Conservation (phyloP, 64 coral and sea anemone genomes). For the Acropora tenuis region DNA sequence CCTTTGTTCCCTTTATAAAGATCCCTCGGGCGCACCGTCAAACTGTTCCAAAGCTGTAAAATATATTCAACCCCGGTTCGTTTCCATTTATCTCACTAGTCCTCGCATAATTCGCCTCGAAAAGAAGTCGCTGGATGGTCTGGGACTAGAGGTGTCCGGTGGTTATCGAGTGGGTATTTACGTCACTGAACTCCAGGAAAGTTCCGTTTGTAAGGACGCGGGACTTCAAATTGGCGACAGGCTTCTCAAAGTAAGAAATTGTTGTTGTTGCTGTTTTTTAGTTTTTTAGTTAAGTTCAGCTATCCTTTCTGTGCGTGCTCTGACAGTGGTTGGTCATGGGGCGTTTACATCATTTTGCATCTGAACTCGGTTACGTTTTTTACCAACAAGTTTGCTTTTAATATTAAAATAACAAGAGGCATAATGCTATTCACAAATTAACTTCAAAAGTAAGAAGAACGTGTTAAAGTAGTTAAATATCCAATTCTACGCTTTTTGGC, state of each 20-base stretch:
- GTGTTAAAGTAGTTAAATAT: too few species aligned
- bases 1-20: too few species aligned
- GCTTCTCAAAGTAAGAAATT: conserved; percentile 72
- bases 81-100: conserved; percentile 36
- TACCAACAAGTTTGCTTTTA: too few species aligned
- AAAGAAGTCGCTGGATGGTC: conserved; percentile 62
- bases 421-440: too few species aligned
- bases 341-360: too few species aligned
- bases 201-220: conserved; percentile 78
- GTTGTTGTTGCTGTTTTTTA: too few species aligned
- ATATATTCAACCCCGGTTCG: background rate
- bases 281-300: background rate
- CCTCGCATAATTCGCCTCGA: conserved; percentile 84
- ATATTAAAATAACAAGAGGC: too few species aligned
- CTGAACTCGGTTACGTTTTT: too few species aligned
- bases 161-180: conserved; percentile 88
- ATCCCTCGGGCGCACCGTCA: background rate
- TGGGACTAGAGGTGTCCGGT: conserved; percentile 80
- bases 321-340: too few species aligned
- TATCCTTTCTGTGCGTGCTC: background rate
- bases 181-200: conserved; percentile 76
- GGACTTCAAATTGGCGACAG: conserved; percentile 83
- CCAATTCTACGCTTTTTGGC: too few species aligned
- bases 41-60: background rate
- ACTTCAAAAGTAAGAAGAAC: too few species aligned